Evolutionary conservation across 2,888 invertebrate species (phyloP).

Genomic region (Scaptomyza flava): DNA sequence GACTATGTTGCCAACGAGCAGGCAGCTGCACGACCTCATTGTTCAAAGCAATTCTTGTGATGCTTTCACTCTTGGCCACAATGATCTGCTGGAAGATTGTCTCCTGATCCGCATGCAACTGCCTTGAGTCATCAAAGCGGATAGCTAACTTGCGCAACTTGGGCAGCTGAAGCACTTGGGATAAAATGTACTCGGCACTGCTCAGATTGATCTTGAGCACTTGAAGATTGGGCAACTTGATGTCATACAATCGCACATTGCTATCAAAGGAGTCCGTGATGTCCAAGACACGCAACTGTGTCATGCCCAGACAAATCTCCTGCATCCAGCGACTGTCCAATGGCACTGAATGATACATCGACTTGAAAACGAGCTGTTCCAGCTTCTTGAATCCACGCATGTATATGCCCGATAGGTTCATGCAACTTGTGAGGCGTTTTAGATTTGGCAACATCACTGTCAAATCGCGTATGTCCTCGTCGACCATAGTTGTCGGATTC

Average conservation of each 20-base stretch:
- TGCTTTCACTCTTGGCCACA: conserved; percentile 66
- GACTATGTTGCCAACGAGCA: conserved; percentile 55
- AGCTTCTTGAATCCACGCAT: conserved; percentile 53
- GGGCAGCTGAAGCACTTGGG: conserved; percentile 60
- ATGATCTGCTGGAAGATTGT: conserved; percentile 71
- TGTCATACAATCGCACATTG: conserved; percentile 51
- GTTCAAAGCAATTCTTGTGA: conserved; percentile 65
- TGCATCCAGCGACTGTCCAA: conserved; percentile 62
- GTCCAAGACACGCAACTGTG: conserved; percentile 52
- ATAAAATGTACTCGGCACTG: conserved; percentile 57
- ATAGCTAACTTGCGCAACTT: conserved; percentile 59
- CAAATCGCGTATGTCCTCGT: conserved; percentile 62
- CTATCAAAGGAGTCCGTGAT: conserved; percentile 71
- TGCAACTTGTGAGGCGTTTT: conserved; percentile 59
- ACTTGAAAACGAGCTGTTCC: conserved; percentile 67
- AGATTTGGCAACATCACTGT: conserved; percentile 63
- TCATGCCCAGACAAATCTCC: conserved; percentile 66
- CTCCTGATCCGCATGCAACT: conserved; percentile 63
- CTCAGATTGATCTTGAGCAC: conserved; percentile 70
- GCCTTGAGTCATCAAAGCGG: conserved; percentile 64
- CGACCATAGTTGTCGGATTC: conserved; percentile 58
- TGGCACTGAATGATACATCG: conserved; percentile 66
- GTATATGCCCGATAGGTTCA: conserved; percentile 63
- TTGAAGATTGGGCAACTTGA: conserved; percentile 66
- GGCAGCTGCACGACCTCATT: conserved; percentile 69